Percentiles rank a stretch among this genome's conserved stretches.
phyloP scores from a whole-genome alignment of 2,113 vertebrate species.

The Bungarus multicinctus region DNA sequence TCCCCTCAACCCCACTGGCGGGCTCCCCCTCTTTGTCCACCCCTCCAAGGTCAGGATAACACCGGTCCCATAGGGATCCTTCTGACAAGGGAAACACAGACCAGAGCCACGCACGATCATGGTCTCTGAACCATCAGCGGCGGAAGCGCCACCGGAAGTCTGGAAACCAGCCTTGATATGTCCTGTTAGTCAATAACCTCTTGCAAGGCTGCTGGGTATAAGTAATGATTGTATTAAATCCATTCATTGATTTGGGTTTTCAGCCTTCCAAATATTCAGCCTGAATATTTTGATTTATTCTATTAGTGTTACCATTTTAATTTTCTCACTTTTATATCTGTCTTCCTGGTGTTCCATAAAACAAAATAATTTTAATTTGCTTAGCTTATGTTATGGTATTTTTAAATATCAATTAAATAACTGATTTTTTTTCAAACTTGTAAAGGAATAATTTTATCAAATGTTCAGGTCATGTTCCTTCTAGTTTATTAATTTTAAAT shows the following conservation, averaged over 20 bases:
- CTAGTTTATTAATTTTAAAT: neutral
- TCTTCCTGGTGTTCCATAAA: neutral
- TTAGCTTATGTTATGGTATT: neutral
- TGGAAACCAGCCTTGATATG: no score
- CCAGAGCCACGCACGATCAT: no score
- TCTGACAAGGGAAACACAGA: no score
- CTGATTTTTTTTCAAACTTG: neutral
- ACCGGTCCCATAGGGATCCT: no score
- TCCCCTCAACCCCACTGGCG: no score
- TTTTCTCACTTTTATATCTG: neutral
- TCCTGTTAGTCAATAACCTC: neutral
- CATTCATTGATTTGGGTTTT: slow-evolving; percentile 8
- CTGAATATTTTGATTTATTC: neutral
- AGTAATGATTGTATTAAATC: slow-evolving; percentile 2
- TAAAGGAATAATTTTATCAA: neutral
- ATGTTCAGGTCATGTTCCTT: neutral
- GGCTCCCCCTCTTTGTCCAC: no score
- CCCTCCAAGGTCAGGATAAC: no score
- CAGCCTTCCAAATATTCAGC: neutral
- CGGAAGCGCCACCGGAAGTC: no score
- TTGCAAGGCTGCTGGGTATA: neutral
- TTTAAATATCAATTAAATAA: neutral
- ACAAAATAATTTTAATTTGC: slow-evolving; percentile 6
- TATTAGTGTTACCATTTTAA: neutral
- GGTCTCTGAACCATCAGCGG: no score